These are phyloP conservation scores for Coregonus sp. DNA, from an alignment of 2,797 vertebrate species.

Conservation along the genomic window DNA sequence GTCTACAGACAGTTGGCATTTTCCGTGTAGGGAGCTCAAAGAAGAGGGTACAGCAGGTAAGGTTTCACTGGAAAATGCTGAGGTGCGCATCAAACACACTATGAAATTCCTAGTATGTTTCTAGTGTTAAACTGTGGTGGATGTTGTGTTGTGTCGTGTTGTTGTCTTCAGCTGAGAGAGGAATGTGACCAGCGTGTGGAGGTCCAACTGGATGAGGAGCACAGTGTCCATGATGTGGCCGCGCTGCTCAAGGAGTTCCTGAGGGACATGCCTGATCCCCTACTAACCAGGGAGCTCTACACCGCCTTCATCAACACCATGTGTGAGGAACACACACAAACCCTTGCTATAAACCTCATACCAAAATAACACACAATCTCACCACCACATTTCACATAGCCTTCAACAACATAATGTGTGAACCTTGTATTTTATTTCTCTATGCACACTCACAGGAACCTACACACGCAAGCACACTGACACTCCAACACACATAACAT, in stretches of 20 bases:
- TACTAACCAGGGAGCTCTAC: constrained; percentile 94
- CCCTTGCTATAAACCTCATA: neutral
- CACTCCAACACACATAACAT: no score
- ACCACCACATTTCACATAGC: neutral
- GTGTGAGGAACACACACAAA: constrained; percentile 72
- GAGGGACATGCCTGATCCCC: constrained; percentile 92
- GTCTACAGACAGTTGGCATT: constrained; percentile 94
- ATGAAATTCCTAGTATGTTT: neutral
- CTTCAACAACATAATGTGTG: neutral
- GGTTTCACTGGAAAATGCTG: neutral
- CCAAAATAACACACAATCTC: neutral
- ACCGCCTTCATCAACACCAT: constrained; percentile 93
- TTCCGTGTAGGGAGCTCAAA: constrained; percentile 98
- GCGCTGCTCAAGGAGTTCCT: constrained; percentile 97
- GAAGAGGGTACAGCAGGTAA: constrained; percentile 96
- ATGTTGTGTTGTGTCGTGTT: neutral
- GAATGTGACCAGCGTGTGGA: constrained; percentile 93
- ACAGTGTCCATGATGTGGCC: constrained; percentile 93
- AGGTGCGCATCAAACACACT: neutral
- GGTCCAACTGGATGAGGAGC: constrained; percentile 87
- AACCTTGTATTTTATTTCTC: neutral
- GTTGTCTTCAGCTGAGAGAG: constrained; percentile 82
- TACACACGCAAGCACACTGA: no score
- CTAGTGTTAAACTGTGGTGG: neutral
- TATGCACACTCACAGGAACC: no score